Conservation (phyloP, 1,140 invertebrate species). For the Apis cerana region DNA sequence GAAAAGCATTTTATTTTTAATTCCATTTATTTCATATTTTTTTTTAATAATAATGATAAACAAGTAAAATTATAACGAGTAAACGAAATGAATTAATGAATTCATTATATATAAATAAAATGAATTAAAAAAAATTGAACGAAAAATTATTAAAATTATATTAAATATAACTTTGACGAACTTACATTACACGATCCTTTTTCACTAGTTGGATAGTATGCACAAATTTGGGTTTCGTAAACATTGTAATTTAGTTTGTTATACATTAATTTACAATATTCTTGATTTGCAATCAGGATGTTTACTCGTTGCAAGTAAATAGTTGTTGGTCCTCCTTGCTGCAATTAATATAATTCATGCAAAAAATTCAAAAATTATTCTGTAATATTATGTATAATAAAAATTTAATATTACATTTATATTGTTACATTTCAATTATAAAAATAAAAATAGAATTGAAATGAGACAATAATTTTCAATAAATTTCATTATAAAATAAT, state of each 20-base stretch:
- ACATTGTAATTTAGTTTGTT: neutral
- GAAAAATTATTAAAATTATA: neutral
- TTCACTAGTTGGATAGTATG: slow-evolving; percentile 36
- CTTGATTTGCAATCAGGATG: slow-evolving; percentile 49
- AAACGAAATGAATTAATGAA: too few species aligned
- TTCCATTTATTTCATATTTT: too few species aligned
- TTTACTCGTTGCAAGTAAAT: slow-evolving; percentile 50
- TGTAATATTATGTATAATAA: too few species aligned
- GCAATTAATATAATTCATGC: neutral
- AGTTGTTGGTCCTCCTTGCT: slow-evolving; percentile 54
- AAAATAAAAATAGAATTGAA: too few species aligned
- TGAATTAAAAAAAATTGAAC: too few species aligned
- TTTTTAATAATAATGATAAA: too few species aligned
- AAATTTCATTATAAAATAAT: neutral
- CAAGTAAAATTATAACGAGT: too few species aligned
- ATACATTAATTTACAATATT: slow-evolving; percentile 48
- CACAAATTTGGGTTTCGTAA: slow-evolving; percentile 57
- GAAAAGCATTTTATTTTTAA: too few species aligned
- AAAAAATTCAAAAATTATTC: too few species aligned
- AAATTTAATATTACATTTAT: neutral
- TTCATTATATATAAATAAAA: too few species aligned
- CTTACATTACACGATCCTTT: slow-evolving; percentile 64
- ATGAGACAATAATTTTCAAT: too few species aligned
- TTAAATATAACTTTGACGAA: neutral
- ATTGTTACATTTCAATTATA: neutral